phyloP scores from a whole-genome alignment of 2,797 vertebrate genomes.

The Oryzias sinensis region DNA sequence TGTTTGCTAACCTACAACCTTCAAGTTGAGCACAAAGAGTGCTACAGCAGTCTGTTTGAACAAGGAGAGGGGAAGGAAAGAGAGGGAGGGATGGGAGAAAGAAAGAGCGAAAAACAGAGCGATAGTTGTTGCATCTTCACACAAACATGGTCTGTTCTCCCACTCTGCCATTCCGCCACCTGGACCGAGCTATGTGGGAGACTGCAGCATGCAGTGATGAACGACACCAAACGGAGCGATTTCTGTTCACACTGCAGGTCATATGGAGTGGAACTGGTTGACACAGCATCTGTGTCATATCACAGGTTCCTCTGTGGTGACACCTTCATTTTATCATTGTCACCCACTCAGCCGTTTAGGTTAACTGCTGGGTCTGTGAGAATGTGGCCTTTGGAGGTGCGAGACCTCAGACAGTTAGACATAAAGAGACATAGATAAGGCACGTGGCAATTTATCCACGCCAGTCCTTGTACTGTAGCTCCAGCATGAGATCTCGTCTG shows the following conservation, averaged over 20 bases:
- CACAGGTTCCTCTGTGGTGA: slow-evolving; percentile 62
- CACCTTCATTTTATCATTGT: slow-evolving; percentile 77
- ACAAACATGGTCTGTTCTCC: slow-evolving; percentile 79
- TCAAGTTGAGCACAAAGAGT: slow-evolving; percentile 72
- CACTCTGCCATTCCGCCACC: slow-evolving; percentile 78
- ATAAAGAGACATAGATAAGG: slow-evolving; percentile 74
- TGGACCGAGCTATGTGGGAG: slow-evolving; percentile 73
- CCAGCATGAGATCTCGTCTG: slow-evolving; percentile 74
- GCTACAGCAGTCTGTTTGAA: slow-evolving; percentile 62
- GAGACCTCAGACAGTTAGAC: slow-evolving; percentile 65
- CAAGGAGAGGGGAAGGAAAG: slow-evolving; percentile 24
- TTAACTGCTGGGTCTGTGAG: slow-evolving; percentile 67
- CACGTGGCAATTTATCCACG: slow-evolving; percentile 73
- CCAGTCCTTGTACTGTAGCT: slow-evolving; percentile 68
- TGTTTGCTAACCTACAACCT: slow-evolving; percentile 74
- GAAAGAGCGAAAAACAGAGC: slow-evolving; percentile 52
- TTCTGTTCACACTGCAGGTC: slow-evolving; percentile 69
- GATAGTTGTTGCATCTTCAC: slow-evolving; percentile 78
- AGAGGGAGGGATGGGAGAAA: slow-evolving; percentile 34
- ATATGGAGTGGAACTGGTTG: slow-evolving; percentile 56
- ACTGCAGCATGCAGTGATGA: slow-evolving; percentile 64
- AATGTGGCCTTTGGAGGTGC: slow-evolving; percentile 64
- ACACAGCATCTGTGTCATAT: slow-evolving; percentile 71
- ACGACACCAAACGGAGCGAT: slow-evolving; percentile 68
- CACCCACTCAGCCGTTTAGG: slow-evolving; percentile 61